Evolutionary conservation across 2,797 vertebrate species (phyloP).

Genomic region (Pachyuromys duprasi): DNA sequence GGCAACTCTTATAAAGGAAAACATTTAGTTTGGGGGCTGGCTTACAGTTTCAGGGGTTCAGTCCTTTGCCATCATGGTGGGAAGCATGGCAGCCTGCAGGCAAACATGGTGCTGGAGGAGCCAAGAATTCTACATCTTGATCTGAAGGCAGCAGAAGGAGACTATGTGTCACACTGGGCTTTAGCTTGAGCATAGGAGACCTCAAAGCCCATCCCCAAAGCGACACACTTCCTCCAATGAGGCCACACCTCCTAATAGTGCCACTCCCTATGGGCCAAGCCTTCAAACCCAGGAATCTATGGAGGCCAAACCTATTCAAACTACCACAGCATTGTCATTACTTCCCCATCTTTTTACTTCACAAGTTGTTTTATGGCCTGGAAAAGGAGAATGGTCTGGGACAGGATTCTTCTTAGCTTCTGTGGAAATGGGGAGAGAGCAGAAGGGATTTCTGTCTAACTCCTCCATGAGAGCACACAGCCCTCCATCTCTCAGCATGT

Average conservation of each 20-base stretch:
- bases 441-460: neutral
- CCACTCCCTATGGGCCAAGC: neutral
- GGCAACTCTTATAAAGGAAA: neutral
- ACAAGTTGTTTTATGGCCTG: neutral
- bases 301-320: neutral
- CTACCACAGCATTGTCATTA: neutral
- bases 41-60: neutral
- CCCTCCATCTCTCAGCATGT: neutral
- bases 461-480: neutral
- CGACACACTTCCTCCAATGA: neutral
- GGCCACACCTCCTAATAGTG: neutral
- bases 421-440: neutral
- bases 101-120: neutral
- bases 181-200: neutral
- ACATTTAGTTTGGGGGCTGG: neutral
- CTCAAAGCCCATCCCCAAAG: neutral
- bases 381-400: neutral
- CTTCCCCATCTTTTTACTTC: neutral
- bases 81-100: neutral
- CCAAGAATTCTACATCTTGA: neutral
- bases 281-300: neutral
- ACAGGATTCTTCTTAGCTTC: neutral
- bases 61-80: neutral
- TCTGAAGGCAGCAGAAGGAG: neutral
- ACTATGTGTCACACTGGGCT: neutral